Base-by-base conservation (phyloP, 2,888 invertebrate genomes). In the Sphaerophoria rueppellii region DNA sequence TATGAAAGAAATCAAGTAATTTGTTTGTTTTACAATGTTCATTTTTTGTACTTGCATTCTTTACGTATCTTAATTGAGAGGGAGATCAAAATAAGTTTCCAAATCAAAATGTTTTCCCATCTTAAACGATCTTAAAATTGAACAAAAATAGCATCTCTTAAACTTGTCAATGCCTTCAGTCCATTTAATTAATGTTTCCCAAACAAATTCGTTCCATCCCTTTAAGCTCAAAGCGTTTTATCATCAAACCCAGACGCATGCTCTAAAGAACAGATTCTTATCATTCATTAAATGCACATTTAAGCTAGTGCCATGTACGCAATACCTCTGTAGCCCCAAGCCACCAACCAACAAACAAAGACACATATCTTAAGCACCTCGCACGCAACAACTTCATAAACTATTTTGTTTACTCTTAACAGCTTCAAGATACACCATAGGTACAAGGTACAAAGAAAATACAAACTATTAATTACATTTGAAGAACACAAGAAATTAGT, bases 401-500 rank as follows among this genome's bases (percentile, higher is more conserved):
- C 72, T 46, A 52, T 32, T 73, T 63, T 46, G 69, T 52, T 73
- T 58, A 58, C 69, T 50, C 43, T 57, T 16, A 11, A 11, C 14
- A 52, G 67, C 32, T 14, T n/a, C 16, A 11, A 50, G 52, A 12
- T 16, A 24, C 43, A 48, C 46, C 34, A 24, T 24, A n/a, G n/a
- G 16, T 14, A 14, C 4, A 12, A 43, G 43, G 43, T 43, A 43
- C 52, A 9, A 34, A 0, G 11, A 11, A 11, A 40, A 1, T 40
- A 2, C 9, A 69, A 37, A 48, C 73, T 52, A 82, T 82, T 74
- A 78, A 82, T 78, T 82, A 73, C 69, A 43, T 32, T 4, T 16
- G 57, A 70, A 46, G 57, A 48, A 58, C 82, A 63, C 52, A 50
- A 65, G 57, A 46, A 82, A 82, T 82, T 78, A 82, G 82, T 82